Percentiles rank a stretch among this genome's conserved stretches.
Evolutionary conservation across 2,888 invertebrate species (phyloP).

Genomic region (Parelbella ahira): DNA sequence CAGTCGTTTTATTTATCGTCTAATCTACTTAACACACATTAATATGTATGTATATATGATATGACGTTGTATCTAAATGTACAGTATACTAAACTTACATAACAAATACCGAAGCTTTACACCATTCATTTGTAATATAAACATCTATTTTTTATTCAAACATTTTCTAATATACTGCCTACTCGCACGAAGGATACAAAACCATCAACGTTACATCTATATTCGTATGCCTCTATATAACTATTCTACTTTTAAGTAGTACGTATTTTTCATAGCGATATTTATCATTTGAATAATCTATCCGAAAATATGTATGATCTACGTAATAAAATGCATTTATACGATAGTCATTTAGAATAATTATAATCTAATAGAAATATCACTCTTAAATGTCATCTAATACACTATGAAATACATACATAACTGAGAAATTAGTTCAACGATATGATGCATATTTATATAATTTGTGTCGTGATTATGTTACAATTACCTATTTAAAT

Average conservation of each 20-base stretch:
- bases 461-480: slow-evolving; percentile 9
- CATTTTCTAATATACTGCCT: slow-evolving; percentile 8
- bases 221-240: slow-evolving; percentile 10
- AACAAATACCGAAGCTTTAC: slow-evolving; percentile 16
- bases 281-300: slow-evolving; percentile 56
- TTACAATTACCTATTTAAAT: slow-evolving; percentile 27
- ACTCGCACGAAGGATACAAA: slow-evolving; percentile 41
- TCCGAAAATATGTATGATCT: slow-evolving; percentile 64
- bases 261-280: slow-evolving; percentile 35
- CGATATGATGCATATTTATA: slow-evolving; percentile 16
- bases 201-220: slow-evolving; percentile 36
- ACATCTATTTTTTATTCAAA: slow-evolving; percentile 12
- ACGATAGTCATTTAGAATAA: slow-evolving; percentile 36
- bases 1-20: slow-evolving; percentile 21
- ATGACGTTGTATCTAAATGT: slow-evolving; percentile 42
- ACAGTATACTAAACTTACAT: too few relatives aligned
- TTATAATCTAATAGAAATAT: slow-evolving; percentile 26
- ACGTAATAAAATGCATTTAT: slow-evolving; percentile 51
- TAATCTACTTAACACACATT: slow-evolving; percentile 28
- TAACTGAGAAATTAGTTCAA: slow-evolving; percentile 28
- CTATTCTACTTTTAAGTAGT: slow-evolving; percentile 25
- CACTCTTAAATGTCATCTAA: slow-evolving; percentile 28
- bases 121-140: slow-evolving; percentile 24
- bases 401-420: slow-evolving; percentile 24
- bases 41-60: slow-evolving; percentile 40